Percentiles rank a stretch among this genome's conserved stretches.
Conservation (phyloP, 2,113 vertebrate genomes). For the Dipodomys merriami region DNA sequence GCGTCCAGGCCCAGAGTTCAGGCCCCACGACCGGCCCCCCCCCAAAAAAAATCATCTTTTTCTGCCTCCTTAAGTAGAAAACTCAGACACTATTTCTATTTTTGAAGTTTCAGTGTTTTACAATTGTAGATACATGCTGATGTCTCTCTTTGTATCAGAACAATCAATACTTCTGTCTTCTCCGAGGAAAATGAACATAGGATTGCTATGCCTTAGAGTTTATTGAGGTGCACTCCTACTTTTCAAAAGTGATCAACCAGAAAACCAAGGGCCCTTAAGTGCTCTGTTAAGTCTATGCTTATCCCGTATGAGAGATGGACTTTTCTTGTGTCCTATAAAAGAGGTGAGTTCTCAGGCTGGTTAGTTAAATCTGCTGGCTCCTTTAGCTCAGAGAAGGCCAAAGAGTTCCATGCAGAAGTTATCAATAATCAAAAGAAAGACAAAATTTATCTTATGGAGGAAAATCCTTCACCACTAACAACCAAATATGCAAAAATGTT, state of each 20-base stretch:
- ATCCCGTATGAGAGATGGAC: background rate
- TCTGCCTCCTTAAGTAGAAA: background rate
- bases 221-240: background rate
- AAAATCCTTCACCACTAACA: constrained; percentile 18
- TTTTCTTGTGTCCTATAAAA: constrained; percentile 4
- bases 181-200: background rate
- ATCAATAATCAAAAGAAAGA: constrained; percentile 38
- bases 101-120: background rate
- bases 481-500: background rate
- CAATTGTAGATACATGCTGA: background rate
- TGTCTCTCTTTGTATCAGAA: background rate
- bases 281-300: background rate
- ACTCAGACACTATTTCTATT: background rate
- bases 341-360: background rate
- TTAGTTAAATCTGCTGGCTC: background rate
- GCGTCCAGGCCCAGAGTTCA: no score
- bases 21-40: no score
- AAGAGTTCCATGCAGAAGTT: background rate
- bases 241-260: background rate
- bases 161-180: background rate
- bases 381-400: background rate
- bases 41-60: background rate
- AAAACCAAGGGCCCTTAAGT: background rate
- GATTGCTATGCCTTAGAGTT: background rate
- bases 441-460: background rate